phyloP scores from a whole-genome alignment of 2,888 invertebrate genomes.

The Malthinus seriepunctatus region DNA sequence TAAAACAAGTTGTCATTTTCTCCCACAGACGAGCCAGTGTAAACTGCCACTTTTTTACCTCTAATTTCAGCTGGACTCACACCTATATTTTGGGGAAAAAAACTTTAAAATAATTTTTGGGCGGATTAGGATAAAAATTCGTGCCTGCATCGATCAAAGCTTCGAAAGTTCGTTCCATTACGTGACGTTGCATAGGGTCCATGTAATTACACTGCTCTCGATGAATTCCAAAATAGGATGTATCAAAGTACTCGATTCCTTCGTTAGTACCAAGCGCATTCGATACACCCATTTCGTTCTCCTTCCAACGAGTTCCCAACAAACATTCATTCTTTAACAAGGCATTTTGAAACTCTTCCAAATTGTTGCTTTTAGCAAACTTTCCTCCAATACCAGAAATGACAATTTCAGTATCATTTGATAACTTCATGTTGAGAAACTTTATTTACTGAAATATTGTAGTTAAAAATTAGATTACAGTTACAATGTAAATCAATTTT shows the following conservation, averaged over 20 bases:
- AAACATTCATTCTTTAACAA: conserved; percentile 53
- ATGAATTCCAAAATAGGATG: conserved; percentile 57
- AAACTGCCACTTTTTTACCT: conserved; percentile 53
- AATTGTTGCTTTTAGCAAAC: conserved; percentile 63
- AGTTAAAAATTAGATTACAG: too few relatives aligned
- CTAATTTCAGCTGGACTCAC: conserved; percentile 53
- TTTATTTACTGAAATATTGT: neutral
- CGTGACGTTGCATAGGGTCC: conserved; percentile 56
- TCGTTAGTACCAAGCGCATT: conserved; percentile 50
- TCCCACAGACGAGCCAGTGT: conserved; percentile 53
- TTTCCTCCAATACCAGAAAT: conserved; percentile 59
- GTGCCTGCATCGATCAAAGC: conserved; percentile 57
- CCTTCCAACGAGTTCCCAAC: conserved; percentile 46
- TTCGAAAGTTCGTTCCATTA: conserved; percentile 54
- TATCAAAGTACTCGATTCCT: conserved; percentile 50
- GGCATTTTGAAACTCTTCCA: conserved; percentile 62
- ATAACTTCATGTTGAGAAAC: conserved; percentile 15
- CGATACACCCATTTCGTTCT: conserved; percentile 48
- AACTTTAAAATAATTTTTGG: too few relatives aligned
- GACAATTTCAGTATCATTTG: conserved; percentile 45
- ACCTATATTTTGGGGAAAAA: conserved; percentile 40
- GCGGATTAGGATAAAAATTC: neutral
- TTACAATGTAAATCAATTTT: neutral
- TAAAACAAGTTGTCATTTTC: conserved; percentile 57
- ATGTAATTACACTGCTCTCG: conserved; percentile 53